phyloP scores from a whole-genome alignment of 2,888 invertebrate species.

The Plusia festucae region DNA sequence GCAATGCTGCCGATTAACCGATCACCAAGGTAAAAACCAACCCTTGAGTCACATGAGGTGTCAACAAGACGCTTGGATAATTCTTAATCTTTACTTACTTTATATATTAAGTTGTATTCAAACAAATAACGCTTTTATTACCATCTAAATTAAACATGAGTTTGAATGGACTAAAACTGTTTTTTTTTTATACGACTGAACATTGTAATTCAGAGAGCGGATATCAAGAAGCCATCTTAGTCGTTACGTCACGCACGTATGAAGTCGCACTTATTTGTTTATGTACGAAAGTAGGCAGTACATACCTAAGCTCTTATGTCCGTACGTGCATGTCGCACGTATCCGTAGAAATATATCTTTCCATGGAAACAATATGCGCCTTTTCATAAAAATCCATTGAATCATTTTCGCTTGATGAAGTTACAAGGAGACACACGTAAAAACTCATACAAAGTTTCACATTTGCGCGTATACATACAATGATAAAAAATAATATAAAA shows the following conservation, averaged over 20 bases:
- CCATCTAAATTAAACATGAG: not conserved
- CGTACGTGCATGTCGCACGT: not conserved
- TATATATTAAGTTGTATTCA: not conserved
- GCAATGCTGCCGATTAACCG: no score
- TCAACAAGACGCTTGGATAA: no score
- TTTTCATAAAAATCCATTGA: no score
- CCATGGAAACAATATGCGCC: no score
- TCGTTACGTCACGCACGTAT: constrained; percentile 2
- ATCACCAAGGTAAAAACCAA: no score
- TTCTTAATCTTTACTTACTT: not conserved
- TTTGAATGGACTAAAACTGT: not conserved
- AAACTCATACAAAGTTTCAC: no score
- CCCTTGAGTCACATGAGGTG: no score
- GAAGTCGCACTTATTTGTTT: not conserved
- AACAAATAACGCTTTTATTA: not conserved
- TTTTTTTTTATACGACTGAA: not conserved
- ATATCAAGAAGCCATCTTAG: not conserved
- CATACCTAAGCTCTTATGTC: not conserved
- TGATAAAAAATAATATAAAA: not conserved
- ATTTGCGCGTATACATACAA: not conserved
- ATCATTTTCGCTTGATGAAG: not conserved
- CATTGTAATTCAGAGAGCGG: not conserved
- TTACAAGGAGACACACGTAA: not conserved
- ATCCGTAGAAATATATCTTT: no score
- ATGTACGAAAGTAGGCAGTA: not conserved